Evolutionary conservation across 2,888 invertebrate species (phyloP).

Genomic region (Pterobdella sp.): DNA sequence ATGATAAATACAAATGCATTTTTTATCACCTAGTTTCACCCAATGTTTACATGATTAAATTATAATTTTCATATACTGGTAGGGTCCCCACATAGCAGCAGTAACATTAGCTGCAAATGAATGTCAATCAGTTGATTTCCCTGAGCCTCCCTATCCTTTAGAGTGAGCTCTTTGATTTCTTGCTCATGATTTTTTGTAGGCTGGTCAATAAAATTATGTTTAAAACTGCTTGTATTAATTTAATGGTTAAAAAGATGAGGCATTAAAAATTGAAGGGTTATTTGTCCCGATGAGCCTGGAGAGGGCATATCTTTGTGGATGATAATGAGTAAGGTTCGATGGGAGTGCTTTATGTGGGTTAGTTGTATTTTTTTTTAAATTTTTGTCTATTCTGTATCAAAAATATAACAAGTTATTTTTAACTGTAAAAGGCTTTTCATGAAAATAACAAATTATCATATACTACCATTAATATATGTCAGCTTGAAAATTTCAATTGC

Average conservation of each 20-base stretch:
- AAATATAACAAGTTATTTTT: background rate
- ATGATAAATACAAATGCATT: too few species aligned
- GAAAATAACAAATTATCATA: too few species aligned
- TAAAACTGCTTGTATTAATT: too few species aligned
- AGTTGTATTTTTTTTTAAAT: slow-evolving; percentile 12
- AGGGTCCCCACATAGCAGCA: slow-evolving; percentile 95
- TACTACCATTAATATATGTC: too few species aligned
- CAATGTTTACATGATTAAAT: too few species aligned
- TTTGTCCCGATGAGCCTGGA: slow-evolving; percentile 68
- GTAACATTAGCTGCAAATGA: slow-evolving; percentile 97
- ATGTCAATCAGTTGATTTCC: slow-evolving; percentile 87
- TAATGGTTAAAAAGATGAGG: background rate
- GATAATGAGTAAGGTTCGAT: slow-evolving; percentile 73
- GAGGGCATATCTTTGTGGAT: slow-evolving; percentile 73
- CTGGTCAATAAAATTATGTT: too few species aligned
- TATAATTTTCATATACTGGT: too few species aligned
- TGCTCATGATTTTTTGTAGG: too few species aligned
- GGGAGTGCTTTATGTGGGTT: slow-evolving; percentile 28
- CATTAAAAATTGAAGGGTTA: slow-evolving; percentile 63
- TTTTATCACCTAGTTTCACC: too few species aligned
- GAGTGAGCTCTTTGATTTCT: too few species aligned
- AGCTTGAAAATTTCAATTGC: too few species aligned
- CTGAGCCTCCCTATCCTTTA: slow-evolving; percentile 94
- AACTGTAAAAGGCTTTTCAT: background rate
- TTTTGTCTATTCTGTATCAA: background rate